Conservation (phyloP, 2,797 vertebrate species). For the Schizothorax lantsangensis region DNA sequence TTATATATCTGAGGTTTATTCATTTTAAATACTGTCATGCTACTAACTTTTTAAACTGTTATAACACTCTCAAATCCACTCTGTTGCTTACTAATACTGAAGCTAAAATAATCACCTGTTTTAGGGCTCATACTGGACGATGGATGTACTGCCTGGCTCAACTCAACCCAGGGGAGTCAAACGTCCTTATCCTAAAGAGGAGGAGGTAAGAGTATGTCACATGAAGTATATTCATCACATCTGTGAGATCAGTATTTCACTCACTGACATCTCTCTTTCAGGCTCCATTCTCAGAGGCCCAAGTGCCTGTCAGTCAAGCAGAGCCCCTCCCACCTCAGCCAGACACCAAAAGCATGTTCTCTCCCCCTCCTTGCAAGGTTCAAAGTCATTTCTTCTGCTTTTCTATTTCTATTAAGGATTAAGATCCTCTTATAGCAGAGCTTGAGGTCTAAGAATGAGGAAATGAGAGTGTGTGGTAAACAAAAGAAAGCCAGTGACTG, state of each 20-base stretch:
- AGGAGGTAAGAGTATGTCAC: conserved; percentile 44
- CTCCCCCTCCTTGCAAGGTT: conserved; percentile 80
- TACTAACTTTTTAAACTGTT: background rate
- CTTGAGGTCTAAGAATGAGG: conserved; percentile 12
- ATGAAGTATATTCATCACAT: background rate
- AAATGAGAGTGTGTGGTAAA: conserved; percentile 23
- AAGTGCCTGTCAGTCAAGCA: conserved; percentile 58
- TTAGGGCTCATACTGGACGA: conserved; percentile 98
- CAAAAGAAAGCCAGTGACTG: background rate
- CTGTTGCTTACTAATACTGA: background rate
- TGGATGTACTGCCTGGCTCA: conserved; percentile 86
- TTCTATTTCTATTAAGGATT: conserved; percentile 4
- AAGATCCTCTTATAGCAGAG: background rate
- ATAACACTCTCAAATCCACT: background rate
- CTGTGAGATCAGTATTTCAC: conserved; percentile 6
- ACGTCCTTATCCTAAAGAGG: conserved; percentile 73
- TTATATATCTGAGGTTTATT: background rate
- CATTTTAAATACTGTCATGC: background rate
- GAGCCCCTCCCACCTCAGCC: conserved; percentile 52
- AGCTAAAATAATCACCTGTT: background rate
- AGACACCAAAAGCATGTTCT: conserved; percentile 59
- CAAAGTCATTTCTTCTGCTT: background rate
- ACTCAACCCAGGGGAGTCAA: conserved; percentile 78
- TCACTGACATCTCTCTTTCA: background rate
- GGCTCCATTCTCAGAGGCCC: conserved; percentile 48